phyloP scores from a whole-genome alignment of 2,888 invertebrate species.

The Caradrina clavipalpis region DNA sequence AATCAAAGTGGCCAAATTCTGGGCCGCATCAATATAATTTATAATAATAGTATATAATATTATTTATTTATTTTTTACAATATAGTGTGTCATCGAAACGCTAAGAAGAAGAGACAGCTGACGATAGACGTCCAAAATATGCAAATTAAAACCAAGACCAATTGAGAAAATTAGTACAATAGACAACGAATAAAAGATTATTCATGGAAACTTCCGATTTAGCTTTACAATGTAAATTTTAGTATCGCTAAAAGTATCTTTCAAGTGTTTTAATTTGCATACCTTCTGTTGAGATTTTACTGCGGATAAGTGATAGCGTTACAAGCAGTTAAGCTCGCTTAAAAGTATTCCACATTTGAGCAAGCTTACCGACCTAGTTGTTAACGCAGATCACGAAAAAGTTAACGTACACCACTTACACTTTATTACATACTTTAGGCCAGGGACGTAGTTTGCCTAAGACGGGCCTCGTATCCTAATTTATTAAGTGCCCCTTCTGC shows the following conservation, averaged over 20 bases:
- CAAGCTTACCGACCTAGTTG: not conserved
- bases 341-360: not conserved
- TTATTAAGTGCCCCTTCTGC: too few relatives aligned
- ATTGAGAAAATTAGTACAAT: too few relatives aligned
- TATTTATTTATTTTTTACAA: too few relatives aligned
- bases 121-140: not conserved
- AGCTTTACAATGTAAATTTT: slow-evolving; percentile 11
- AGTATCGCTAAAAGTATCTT: slow-evolving; percentile 22
- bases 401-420: slow-evolving; percentile 5
- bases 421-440: slow-evolving; percentile 7
- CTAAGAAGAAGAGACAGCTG: not conserved
- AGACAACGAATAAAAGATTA: not conserved
- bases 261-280: slow-evolving; percentile 28
- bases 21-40: too few relatives aligned
- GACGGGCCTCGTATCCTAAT: too few relatives aligned
- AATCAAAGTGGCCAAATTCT: too few relatives aligned
- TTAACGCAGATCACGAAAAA: slow-evolving; percentile 1
- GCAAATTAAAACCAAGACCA: not conserved
- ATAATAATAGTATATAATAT: too few relatives aligned
- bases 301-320: slow-evolving; percentile 11
- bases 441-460: too few relatives aligned
- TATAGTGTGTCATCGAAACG: too few relatives aligned
- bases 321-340: not conserved
- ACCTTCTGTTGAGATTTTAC: slow-evolving; percentile 17
- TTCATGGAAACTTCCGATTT: not conserved